phyloP scores from a whole-genome alignment of 1,140 invertebrate genomes.

The Polypedilum pembai region DNA sequence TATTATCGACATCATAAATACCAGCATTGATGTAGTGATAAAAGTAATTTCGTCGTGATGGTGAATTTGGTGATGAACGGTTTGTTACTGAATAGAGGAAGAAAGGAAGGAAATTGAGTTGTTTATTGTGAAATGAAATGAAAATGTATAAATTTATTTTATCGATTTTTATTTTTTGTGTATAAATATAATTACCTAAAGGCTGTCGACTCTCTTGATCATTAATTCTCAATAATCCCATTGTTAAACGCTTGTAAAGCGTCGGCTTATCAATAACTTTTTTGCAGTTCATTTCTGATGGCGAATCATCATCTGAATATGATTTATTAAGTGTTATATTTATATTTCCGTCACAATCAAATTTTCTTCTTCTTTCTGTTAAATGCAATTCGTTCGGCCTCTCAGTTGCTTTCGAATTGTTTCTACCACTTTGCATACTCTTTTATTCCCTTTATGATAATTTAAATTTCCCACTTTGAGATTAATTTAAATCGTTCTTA shows the following conservation, averaged over 20 bases:
- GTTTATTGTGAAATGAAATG: no score
- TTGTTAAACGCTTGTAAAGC: constrained; percentile 18
- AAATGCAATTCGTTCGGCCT: background rate
- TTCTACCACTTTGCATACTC: constrained; percentile 9
- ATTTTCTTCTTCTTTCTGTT: background rate
- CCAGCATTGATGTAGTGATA: constrained; percentile 25
- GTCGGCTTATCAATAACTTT: constrained; percentile 22
- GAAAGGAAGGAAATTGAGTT: background rate
- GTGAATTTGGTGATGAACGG: constrained; percentile 16
- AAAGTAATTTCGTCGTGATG: constrained; percentile 16
- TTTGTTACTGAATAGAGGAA: background rate
- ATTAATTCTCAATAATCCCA: constrained; percentile 23
- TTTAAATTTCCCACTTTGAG: background rate
- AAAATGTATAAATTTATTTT: background rate
- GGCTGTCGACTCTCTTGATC: constrained; percentile 16
- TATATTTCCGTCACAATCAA: constrained; percentile 16
- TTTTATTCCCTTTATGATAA: background rate
- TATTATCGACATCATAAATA: constrained; percentile 23
- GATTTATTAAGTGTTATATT: constrained; percentile 21
- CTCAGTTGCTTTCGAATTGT: background rate
- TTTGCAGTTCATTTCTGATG: constrained; percentile 21
- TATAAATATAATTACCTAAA: background rate
- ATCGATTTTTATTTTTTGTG: background rate
- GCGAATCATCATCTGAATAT: constrained; percentile 22
- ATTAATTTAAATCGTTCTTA: constrained; percentile 11